Conservation (phyloP, 1,140 invertebrate genomes). For the Cotesia vestalis region DNA sequence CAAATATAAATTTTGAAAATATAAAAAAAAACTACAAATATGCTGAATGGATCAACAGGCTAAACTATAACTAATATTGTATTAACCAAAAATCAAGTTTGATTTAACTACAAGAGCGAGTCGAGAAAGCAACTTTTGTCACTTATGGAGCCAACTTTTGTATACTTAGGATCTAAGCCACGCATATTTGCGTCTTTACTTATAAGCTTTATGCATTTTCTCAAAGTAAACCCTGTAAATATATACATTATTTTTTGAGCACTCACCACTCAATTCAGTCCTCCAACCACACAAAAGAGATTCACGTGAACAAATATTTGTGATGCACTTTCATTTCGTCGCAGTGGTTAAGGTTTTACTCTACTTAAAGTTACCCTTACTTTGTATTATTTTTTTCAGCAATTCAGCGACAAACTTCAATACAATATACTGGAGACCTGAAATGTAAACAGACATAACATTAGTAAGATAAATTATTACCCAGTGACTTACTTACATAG, state of each 20-base stretch:
- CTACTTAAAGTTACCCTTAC: background rate
- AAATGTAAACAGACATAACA: too few relatives aligned
- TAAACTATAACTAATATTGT: too few relatives aligned
- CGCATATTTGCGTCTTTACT: constrained; percentile 10
- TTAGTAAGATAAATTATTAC: too few relatives aligned
- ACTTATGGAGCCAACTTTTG: constrained; percentile 13
- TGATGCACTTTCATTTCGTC: constrained; percentile 49
- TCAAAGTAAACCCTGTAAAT: background rate
- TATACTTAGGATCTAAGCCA: constrained; percentile 24
- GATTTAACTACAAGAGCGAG: background rate
- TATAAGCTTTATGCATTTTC: constrained; percentile 22
- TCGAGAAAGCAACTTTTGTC: constrained; percentile 13
- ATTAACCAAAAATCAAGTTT: too few relatives aligned
- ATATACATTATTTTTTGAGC: background rate
- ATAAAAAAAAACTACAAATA: background rate
- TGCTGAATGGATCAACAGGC: background rate
- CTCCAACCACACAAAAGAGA: constrained; percentile 8
- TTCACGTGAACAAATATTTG: constrained; percentile 51
- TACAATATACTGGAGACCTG: constrained; percentile 28
- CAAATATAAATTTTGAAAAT: background rate
- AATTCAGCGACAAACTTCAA: background rate
- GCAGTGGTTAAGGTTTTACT: constrained; percentile 2
- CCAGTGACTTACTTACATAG: too few relatives aligned
- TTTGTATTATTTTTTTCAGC: background rate
- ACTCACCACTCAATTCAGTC: constrained; percentile 1